Evolutionary conservation across 1,140 invertebrate species (phyloP), one percentile per base, ranked within the genome.

Genomic region (Ylistrum balloti): DNA sequence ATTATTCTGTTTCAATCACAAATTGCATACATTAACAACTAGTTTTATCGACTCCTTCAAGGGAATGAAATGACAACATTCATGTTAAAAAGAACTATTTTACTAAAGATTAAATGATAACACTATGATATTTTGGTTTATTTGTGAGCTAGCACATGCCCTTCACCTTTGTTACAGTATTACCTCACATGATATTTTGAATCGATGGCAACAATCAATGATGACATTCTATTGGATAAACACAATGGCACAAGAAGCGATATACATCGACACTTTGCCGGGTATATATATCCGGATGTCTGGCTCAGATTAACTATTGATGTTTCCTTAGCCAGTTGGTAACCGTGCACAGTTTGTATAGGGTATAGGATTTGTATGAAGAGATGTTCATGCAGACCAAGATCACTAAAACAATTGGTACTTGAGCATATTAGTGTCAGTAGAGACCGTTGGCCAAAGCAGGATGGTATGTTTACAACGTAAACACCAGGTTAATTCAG

Each of bases 261-360:
- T 74, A 74, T 3, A 74, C 17, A 74, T 74, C 56, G 56, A n/a
- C 56, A 3, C 56, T 3, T 9, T 28, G 56, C 56, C 56, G 56
- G 56, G 56, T 74, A 74, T 74, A 74, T 74, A 74, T 74, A 74
- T 74, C 56, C 56, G 56, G 56, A 74, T n/a, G 56, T n/a, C n/a
- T 74, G 56, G 56, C 22, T 28, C 0, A 3, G 5, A n/a, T 28
- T 28, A 28, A 74, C 2, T 74, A 28, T 74, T 74, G 56, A 74
- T 74, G 56, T 74, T n/a, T 7, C 5, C 17, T 74, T 28, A 74
- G 56, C 56, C 28, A 74, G n/a, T 74, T 74, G 7, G 7, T 17
- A 28, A n/a, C 7, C 56, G 22, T 28, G 56, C 17, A 74, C n/a
- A n/a, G 56, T n/a, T 28, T 74, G 56, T 74, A n/a, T 74, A n/a